Conservation (phyloP, 2,113 vertebrate species). For the Pituophis catenifer region DNA sequence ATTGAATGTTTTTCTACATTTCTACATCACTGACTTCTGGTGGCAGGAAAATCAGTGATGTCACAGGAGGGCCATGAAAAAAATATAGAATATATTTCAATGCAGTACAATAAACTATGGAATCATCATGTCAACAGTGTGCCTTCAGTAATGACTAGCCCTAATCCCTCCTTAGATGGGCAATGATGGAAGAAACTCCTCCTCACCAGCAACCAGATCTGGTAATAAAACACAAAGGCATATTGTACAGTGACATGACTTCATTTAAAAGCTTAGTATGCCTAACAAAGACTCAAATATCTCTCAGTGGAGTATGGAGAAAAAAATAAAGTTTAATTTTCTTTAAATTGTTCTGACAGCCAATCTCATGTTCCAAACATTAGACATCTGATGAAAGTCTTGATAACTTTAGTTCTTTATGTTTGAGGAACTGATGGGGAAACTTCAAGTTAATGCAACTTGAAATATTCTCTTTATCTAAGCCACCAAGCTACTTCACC, state of each 20-base stretch:
- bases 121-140: not conserved
- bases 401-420: slow-evolving; percentile 28
- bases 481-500: slow-evolving; percentile 22
- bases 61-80: not conserved
- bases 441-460: slow-evolving; percentile 2
- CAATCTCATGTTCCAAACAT: slow-evolving; percentile 22
- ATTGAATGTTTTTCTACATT: not conserved
- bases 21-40: not conserved
- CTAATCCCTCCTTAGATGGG: not conserved
- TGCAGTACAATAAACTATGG: not conserved
- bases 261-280: slow-evolving; percentile 48
- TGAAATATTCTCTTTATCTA: not conserved
- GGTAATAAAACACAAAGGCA: slow-evolving; percentile 11
- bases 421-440: slow-evolving; percentile 20
- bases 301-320: slow-evolving; percentile 29
- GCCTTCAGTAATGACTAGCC: not conserved
- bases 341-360: slow-evolving; percentile 53
- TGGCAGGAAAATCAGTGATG: not conserved
- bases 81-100: not conserved
- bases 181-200: slow-evolving; percentile 28
- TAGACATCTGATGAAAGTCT: slow-evolving; percentile 14
- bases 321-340: slow-evolving; percentile 50
- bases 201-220: slow-evolving; percentile 31
- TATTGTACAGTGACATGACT: slow-evolving; percentile 34
- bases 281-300: slow-evolving; percentile 41